Base-by-base conservation (phyloP, 2,113 vertebrate species). In the Ramphastos sulfuratus region DNA sequence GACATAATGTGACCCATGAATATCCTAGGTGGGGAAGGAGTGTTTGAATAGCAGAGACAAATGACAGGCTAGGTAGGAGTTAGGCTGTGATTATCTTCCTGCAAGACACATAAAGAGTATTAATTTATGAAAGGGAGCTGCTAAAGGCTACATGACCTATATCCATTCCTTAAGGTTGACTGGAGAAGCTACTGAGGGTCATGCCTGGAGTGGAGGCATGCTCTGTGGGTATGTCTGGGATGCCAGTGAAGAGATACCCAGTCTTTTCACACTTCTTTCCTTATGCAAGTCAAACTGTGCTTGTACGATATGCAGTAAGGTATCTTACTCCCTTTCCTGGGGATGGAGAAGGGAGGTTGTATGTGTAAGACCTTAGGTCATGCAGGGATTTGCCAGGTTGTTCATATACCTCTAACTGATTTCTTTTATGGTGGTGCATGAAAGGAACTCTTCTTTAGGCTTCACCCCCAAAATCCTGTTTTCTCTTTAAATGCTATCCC, bases 101-200 rank as follows among this genome's bases (percentile, higher is more conserved):
- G 76, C 61, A 28, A 81, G 85, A 78, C 56, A 35, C 19, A 52
- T 12, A 74, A 75, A 83, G 89, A 85, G 61, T 64, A 35, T 78
- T 93, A n/a, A 85, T 93, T 92, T 96, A 11, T 85, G 35, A 23
- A 82, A 71, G 90, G 54, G 76, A 94, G 79, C 87, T 87, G 85
- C 91, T 66, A 2, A 63, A 30, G 71, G 65, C 81, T 81, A 3
- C n/a, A 1, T 82, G 76, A 85, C 85, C 81, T 28, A 19, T 37
- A 66, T 70, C 78, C 42, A 1, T 82, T 87, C 85, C 64, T 59
- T 42, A 18, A 2, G 35, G 61, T 30, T 87, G 91, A 37, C n/a
- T 71, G 69, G 52, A 71, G 93, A 20, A 74, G 7, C 56, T 33
- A 4, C 44, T 3, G 56, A 12, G 79, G 9, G 56, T 85, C 12